Percentiles rank a stretch among this genome's conserved stretches.
These are phyloP conservation scores for Sebastes cheni DNA, from an alignment of 2,797 vertebrate species.

Conservation along the genomic window DNA sequence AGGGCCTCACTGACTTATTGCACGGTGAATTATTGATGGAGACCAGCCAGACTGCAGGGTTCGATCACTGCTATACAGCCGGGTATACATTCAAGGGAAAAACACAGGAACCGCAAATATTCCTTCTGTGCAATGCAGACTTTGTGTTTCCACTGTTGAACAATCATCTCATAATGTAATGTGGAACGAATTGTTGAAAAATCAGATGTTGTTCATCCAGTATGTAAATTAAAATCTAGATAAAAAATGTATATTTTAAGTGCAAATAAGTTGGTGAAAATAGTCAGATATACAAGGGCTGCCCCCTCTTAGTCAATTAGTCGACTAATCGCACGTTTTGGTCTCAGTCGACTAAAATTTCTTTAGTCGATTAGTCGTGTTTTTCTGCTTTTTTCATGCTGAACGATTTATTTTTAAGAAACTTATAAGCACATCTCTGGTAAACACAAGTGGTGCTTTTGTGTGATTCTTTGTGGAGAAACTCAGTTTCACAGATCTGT, in stretches of 20 bases:
- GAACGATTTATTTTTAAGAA: fast-evolving
- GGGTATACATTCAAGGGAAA: slow-evolving; percentile 15
- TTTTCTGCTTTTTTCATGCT: too few relatives aligned
- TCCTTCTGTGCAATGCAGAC: neutral
- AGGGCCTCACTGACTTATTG: slow-evolving; percentile 52
- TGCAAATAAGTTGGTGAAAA: neutral
- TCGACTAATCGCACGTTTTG: too few relatives aligned
- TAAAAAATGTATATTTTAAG: neutral
- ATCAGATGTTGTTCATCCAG: neutral
- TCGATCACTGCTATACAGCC: slow-evolving; percentile 34
- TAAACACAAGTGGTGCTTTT: too few relatives aligned
- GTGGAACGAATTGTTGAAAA: neutral
- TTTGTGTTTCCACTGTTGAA: neutral
- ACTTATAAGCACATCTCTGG: too few relatives aligned
- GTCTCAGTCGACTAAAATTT: too few relatives aligned
- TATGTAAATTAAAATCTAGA: neutral
- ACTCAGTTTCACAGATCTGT: too few relatives aligned
- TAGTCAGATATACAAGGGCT: neutral
- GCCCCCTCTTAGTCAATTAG: too few relatives aligned
- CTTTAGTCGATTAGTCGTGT: too few relatives aligned
- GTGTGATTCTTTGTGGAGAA: too few relatives aligned
- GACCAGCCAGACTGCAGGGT: slow-evolving; percentile 45
- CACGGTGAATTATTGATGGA: slow-evolving; percentile 72
- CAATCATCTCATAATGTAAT: neutral
- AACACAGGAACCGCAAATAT: slow-evolving; percentile 16